These are phyloP conservation scores for Sepioteuthis lessoniana DNA, from an alignment of 2,888 invertebrate genomes.

Conservation along the genomic window DNA sequence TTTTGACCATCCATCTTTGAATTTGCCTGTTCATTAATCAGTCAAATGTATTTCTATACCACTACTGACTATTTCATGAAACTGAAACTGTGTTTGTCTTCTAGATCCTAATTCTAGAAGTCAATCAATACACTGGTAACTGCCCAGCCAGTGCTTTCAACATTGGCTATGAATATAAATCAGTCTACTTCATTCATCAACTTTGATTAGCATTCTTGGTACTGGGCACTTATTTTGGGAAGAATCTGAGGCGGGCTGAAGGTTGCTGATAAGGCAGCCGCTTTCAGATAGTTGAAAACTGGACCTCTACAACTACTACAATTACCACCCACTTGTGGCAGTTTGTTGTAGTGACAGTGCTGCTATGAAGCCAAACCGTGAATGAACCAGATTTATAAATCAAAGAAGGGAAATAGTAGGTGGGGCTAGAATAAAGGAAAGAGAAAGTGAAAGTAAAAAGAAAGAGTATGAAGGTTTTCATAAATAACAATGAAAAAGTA, in stretches of 20 bases:
- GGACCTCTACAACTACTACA: constrained; percentile 10
- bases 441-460: not conserved
- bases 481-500: not conserved
- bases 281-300: not conserved
- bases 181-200: constrained; percentile 13
- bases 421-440: not conserved
- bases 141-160: constrained; percentile 20
- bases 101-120: not conserved
- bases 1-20: not conserved
- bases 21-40: not conserved
- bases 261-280: not conserved
- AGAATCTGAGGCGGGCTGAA: not conserved
- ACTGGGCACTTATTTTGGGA: too few species aligned
- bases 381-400: constrained; percentile 24
- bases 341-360: not conserved
- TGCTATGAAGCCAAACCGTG: not conserved
- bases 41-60: not conserved
- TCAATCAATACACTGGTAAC: not conserved
- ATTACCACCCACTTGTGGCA: not conserved
- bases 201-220: not conserved
- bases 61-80: not conserved
- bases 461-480: too few species aligned
- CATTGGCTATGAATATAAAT: not conserved
- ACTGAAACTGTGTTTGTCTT: not conserved
- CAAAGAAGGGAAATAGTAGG: not conserved